Conservation (phyloP, 2,797 vertebrate genomes). For the Lagocephalus sceleratus region DNA sequence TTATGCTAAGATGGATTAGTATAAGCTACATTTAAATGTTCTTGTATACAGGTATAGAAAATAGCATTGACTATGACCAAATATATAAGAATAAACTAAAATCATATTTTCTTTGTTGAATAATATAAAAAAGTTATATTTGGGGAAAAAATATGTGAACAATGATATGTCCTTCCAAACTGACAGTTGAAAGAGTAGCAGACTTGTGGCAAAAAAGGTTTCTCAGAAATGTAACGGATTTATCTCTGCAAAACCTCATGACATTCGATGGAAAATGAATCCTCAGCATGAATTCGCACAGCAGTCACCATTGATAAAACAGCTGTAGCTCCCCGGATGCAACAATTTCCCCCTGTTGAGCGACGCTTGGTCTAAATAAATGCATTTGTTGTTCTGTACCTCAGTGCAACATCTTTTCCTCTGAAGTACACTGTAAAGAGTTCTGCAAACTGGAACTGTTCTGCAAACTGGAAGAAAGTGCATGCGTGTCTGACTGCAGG, state of each 20-base stretch:
- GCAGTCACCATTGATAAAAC: slow-evolving; percentile 22
- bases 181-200: not conserved
- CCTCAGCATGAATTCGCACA: slow-evolving; percentile 16
- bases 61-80: too few species aligned
- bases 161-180: not conserved
- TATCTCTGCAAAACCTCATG: slow-evolving; percentile 5
- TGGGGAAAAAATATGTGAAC: not conserved
- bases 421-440: too few species aligned
- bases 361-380: slow-evolving; percentile 33
- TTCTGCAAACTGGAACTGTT: too few species aligned
- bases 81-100: too few species aligned
- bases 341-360: slow-evolving; percentile 20
- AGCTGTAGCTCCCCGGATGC: slow-evolving; percentile 1
- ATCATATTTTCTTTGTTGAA: too few species aligned
- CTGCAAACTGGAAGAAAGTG: too few species aligned
- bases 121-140: too few species aligned
- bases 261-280: slow-evolving; percentile 13
- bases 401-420: too few species aligned
- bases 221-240: slow-evolving; percentile 7
- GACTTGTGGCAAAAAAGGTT: not conserved
- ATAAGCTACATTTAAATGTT: too few species aligned
- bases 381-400: not conserved
- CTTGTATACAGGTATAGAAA: too few species aligned
- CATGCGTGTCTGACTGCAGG: not conserved
- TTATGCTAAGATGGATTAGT: too few species aligned